Evolutionary conservation across 1,140 invertebrate species (phyloP).

Genomic region (Ceratitis capitata): DNA sequence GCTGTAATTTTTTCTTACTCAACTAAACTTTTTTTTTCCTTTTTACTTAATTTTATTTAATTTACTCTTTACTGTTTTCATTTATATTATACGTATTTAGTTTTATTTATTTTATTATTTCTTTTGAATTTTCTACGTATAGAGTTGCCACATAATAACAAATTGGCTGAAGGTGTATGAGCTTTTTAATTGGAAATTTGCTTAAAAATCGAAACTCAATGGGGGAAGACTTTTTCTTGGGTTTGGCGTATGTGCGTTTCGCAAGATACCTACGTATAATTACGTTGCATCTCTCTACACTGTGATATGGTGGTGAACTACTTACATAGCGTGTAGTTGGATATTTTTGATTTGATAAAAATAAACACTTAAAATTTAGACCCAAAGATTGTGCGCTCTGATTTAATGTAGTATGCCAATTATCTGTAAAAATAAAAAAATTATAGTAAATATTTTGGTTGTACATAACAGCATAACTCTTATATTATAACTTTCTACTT

Average conservation of each 20-base stretch:
- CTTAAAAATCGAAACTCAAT: neutral
- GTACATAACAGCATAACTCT: too few relatives aligned
- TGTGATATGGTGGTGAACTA: slow-evolving; percentile 26
- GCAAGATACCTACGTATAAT: neutral
- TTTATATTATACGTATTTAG: neutral
- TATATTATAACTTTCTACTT: too few relatives aligned
- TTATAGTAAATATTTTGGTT: too few relatives aligned
- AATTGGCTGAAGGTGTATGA: neutral
- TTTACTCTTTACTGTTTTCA: neutral
- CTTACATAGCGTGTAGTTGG: neutral
- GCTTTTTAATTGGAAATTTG: neutral
- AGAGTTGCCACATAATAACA: neutral
- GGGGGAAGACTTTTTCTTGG: slow-evolving; percentile 21
- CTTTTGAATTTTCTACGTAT: neutral
- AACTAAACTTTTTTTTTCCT: neutral
- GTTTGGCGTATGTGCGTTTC: neutral
- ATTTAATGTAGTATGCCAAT: too few relatives aligned
- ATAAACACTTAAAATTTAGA: too few relatives aligned
- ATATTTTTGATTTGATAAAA: too few relatives aligned
- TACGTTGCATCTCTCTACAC: neutral
- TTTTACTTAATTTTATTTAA: neutral
- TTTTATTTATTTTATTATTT: neutral
- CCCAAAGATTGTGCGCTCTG: too few relatives aligned
- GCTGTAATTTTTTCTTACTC: neutral
- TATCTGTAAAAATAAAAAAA: too few relatives aligned